Evolutionary conservation across 2,113 vertebrate genomes (phyloP).

Genomic region (Myrmecobius fasciatus): DNA sequence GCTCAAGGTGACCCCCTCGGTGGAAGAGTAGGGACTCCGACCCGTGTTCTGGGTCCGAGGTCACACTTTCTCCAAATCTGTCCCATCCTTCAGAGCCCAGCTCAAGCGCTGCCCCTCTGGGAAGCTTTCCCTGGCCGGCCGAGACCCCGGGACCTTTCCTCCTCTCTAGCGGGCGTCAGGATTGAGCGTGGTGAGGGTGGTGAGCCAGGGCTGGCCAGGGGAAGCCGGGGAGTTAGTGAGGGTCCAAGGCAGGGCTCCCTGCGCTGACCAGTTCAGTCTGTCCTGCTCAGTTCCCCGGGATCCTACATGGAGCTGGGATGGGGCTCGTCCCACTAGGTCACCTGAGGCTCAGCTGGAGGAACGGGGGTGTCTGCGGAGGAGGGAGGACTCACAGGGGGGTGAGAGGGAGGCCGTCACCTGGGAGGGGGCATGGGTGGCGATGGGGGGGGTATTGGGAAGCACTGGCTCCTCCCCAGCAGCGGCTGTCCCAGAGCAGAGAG

Average conservation of each 20-base stretch:
- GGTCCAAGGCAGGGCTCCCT: too few species aligned
- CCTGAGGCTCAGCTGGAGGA: background rate
- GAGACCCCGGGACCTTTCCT: too few species aligned
- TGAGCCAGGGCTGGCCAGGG: too few species aligned
- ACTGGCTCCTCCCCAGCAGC: background rate
- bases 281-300: too few species aligned
- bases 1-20: background rate
- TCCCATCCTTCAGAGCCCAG: background rate
- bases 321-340: background rate
- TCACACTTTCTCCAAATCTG: background rate
- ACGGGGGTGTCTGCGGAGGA: background rate
- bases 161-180: background rate
- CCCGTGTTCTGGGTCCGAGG: too few species aligned
- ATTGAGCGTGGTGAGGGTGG: background rate
- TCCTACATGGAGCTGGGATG: background rate
- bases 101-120: background rate
- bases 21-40: background rate
- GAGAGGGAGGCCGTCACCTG: background rate
- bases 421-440: too few species aligned
- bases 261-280: too few species aligned
- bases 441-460: background rate
- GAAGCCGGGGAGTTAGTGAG: too few species aligned
- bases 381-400: too few species aligned
- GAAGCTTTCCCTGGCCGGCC: too few species aligned
- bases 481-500: too few species aligned